Evolutionary conservation across 2,888 invertebrate genomes (phyloP), one percentile per base, ranked within the genome.

Genomic region (Quadroppia sp.): DNA sequence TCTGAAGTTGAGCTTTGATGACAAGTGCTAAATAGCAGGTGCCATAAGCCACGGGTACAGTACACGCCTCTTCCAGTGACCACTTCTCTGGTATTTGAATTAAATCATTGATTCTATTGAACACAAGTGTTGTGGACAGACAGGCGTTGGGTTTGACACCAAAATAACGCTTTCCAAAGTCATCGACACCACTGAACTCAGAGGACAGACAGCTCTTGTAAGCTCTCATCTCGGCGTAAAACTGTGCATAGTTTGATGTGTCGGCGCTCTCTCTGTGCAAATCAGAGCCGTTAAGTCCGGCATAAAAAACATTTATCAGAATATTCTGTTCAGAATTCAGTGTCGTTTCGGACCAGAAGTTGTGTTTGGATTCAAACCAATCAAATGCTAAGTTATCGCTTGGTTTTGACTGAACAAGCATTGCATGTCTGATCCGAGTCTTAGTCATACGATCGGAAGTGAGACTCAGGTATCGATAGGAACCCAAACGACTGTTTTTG

Each of bases 221-320:
- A n/a, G 98, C 97, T 75, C 98, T 87, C 70, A 97, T 94, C 85
- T 98, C 97, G 36, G 95, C 94, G 71, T 36, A 36, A 9, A 36
- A 36, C 9, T 9, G 36, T 36, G 4, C 96, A 92, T 77, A 98
- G 87, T 85, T 96, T 64, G 28, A 28, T 59, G 28, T n/a, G 17
- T 28, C 96, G 79, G 97, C 97, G 32, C 93, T 94, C 40, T 96
- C 96, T 81, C 98, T 85, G 97, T 98, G 98, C 78, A 98, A 89
- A 78, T 85, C 85, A 74, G 85, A 81, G 82, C 85, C 85, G 80
- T 86, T 85, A 71, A 86, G 78, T 0, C 83, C 80, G 0, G 83
- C 81, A 78, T 59, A 59, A 30, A 2, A 4, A 6, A 59, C 59
- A 13, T 59, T 3, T 11, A 59, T 59, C 9, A 59, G 30, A 59